Base-by-base conservation (phyloP, 2,797 vertebrate species). In the Capromys pilorides region DNA sequence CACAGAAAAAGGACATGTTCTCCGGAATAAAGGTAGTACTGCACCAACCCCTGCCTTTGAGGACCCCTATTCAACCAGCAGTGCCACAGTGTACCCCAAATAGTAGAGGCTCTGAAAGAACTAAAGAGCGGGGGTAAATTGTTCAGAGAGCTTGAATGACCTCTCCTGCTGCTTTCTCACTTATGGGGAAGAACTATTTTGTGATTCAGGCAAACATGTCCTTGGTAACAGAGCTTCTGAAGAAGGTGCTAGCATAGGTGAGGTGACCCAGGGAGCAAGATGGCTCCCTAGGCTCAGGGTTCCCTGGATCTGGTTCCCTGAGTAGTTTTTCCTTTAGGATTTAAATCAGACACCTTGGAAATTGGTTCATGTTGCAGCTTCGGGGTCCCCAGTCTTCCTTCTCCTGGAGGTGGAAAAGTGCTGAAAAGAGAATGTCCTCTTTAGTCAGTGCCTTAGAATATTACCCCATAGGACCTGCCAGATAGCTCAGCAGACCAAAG, bases 11-110 rank as follows among this genome's bases (percentile, higher is more conserved):
- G 24, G 57, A 67, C 21, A 26, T 57, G 81, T 57, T 89, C 73
- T 87, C 91, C 78, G 62, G 18, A 88, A 81, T 92, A 86, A 93
- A 90, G 78, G 13, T 85, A 22, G 18, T 51, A 28, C n/a, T 71
- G 9, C 28, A 19, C 33, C 51, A 85, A 9, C 8, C 73, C n/a
- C 24, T 91, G 73, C 19, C 59, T 64, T 45, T 16, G 73, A 49
- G 49, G 62, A 90, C 1, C 31, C 73, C 75, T 71, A 26, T 77
- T 39, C 39, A 95, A 21, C 51, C 67, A 90, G 22, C 22, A 51
- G 61, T 28, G 36, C 64, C 57, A 59, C 16, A 18, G 6, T 19
- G 1, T 86, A 26, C 49, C 75, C 62, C 59, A 49, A 45, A n/a
- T 51, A 73, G 45, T 33, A 57, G 71, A 84, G 6, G 33, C 16